Evolutionary conservation across 1,140 invertebrate genomes (phyloP), one percentile per base, ranked within the genome.

Genomic region (Drosophila ficusphila): DNA sequence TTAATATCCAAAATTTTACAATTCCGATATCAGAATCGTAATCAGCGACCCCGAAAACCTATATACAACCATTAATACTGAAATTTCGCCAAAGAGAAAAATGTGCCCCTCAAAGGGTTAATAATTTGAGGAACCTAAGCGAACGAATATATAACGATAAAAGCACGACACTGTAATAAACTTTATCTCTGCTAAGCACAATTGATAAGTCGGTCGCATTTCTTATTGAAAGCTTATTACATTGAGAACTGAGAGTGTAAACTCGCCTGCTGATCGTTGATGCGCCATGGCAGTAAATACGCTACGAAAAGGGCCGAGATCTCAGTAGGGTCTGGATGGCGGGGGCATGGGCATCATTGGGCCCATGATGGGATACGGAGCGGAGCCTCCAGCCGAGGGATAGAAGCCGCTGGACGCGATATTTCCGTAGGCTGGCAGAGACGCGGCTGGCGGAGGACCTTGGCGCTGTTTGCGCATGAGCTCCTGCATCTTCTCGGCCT

Each of bases 401-500:
- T 90, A 91, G 12, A 91, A 90, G 14, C 73, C 70, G 25, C 79
- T 69, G 0, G 65, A 31, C 8, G 82, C 44, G 12, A 74, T 29
- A 29, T 88, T 88, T 19, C 61, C 62, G 48, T 89, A 91, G 9
- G 79, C 57, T 9, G 79, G 74, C 33, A 46, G n/a, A 8, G 60
- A 27, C 0, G 56, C 39, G 7, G 31, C 39, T n/a, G 18, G 47
- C 31, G 12, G 57, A 6, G 34, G 25, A 2, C 71, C 71, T 48
- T 85, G 48, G 62, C 61, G 27, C 9, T 90, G 75, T 91, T 91
- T 91, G 60, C 93, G 93, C 29, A 97, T 92, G 1, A 97, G 86
- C 89, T 98, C 97, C 51, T 93, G 92, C 94, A 98, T 95, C 93
- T 97, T 97, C 51, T 98, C 97, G 11, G 96, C 94, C 92, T 97